Conservation (phyloP, 1,140 invertebrate genomes). For the Mercenaria mercenaria region DNA sequence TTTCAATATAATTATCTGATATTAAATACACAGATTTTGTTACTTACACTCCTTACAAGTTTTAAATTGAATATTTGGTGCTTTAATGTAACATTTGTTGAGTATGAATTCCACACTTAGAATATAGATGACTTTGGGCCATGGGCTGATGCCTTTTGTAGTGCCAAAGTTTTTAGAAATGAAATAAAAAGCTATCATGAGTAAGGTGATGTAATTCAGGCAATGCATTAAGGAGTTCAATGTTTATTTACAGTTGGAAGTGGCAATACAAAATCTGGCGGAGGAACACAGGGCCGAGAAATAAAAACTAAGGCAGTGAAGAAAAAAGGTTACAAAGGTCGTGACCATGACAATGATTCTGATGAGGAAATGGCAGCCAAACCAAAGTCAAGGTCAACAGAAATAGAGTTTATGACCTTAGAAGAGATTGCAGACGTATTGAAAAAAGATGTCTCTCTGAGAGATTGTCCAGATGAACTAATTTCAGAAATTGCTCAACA, state of each 20-base stretch:
- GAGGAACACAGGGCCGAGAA: conserved; percentile 96
- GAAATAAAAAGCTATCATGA: too few relatives aligned
- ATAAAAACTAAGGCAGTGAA: conserved; percentile 98
- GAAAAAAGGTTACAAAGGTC: conserved; percentile 88
- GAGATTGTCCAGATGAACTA: conserved; percentile 87
- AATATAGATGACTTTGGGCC: too few relatives aligned
- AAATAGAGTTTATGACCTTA: conserved; percentile 89
- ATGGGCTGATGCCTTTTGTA: too few relatives aligned
- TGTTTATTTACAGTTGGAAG: conserved; percentile 35
- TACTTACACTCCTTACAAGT: too few relatives aligned
- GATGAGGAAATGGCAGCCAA: conserved; percentile 71
- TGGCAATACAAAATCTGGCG: conserved; percentile 84
- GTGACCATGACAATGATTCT: conserved; percentile 86
- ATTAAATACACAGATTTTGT: too few relatives aligned
- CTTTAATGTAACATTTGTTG: too few relatives aligned
- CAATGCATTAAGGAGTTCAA: too few relatives aligned
- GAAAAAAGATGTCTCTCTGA: conserved; percentile 87
- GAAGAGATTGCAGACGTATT: conserved; percentile 91
- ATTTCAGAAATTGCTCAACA: conserved; percentile 84
- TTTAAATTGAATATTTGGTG: too few relatives aligned
- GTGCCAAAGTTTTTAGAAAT: too few relatives aligned
- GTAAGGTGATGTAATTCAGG: too few relatives aligned
- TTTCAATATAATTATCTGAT: too few relatives aligned
- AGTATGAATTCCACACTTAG: too few relatives aligned
- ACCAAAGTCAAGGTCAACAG: conserved; percentile 82